Evolutionary conservation across 35 echinoderm and acorn worm genomes (phyloP).

Genomic region (Strongylocentrotus purpuratus): DNA sequence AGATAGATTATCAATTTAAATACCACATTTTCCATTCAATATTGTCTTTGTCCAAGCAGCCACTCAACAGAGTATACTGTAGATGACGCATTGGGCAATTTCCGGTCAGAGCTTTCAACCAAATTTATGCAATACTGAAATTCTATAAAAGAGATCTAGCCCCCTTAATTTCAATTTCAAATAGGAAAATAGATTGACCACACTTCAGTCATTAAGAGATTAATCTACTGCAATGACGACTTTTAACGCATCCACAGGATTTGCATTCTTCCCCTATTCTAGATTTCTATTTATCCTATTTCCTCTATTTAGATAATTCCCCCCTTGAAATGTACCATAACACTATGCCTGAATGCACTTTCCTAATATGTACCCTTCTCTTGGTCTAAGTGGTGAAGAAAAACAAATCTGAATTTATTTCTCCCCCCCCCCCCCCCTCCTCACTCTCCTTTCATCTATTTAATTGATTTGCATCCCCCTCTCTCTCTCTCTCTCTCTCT

Average conservation of each 20-base stretch:
- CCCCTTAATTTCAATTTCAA: not conserved
- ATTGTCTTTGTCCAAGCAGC: not conserved
- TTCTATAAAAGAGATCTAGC: not conserved
- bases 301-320: not conserved
- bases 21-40: not conserved
- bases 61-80: not conserved
- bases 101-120: not conserved
- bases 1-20: not conserved
- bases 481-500: not conserved
- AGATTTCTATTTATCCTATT: not conserved
- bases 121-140: not conserved
- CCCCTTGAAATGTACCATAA: not conserved
- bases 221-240: not conserved
- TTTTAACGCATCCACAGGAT: not conserved
- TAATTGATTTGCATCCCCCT: not conserved
- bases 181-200: not conserved
- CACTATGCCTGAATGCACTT: not conserved
- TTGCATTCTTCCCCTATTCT: not conserved
- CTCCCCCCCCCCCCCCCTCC: not conserved
- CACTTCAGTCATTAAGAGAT: not conserved
- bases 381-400: not conserved
- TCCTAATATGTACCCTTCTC: not conserved
- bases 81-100: not conserved
- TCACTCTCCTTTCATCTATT: not conserved
- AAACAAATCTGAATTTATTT: not conserved